These are phyloP conservation scores for Battus philenor DNA, from an alignment of 1,140 invertebrate genomes.

Conservation along the genomic window DNA sequence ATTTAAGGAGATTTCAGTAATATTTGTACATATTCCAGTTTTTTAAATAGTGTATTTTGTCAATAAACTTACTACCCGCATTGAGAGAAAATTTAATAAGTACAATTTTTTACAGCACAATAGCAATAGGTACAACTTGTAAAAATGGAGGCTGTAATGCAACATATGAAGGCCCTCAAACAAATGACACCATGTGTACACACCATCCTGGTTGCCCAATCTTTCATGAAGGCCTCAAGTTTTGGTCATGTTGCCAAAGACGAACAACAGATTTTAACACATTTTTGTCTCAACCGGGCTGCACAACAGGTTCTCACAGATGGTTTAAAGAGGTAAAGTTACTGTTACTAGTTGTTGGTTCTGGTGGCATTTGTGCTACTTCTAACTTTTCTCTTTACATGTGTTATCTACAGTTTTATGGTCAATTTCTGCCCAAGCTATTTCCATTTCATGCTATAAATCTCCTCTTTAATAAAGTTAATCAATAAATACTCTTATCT, in stretches of 20 bases:
- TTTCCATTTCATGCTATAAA: no score
- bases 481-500: no score
- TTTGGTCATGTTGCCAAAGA: conserved; percentile 97
- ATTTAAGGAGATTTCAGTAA: no score
- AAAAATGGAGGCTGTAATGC: conserved; percentile 91
- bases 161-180: conserved; percentile 82
- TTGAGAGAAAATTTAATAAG: no score
- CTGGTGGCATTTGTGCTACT: neutral
- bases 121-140: conserved; percentile 88
- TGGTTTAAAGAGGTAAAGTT: conserved; percentile 87
- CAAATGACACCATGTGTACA: conserved; percentile 82
- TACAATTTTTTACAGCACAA: conserved; percentile 33
- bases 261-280: conserved; percentile 95
- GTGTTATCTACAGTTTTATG: no score
- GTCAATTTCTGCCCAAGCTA: no score
- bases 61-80: no score
- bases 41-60: no score
- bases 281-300: conserved; percentile 93
- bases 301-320: conserved; percentile 87
- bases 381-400: no score
- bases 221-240: conserved; percentile 99
- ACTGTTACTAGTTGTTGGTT: neutral
- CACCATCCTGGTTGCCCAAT: conserved; percentile 94
- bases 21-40: no score
- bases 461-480: no score